Evolutionary conservation across 2,797 vertebrate genomes (phyloP).

Genomic region (Chaetophractus vellerosus): DNA sequence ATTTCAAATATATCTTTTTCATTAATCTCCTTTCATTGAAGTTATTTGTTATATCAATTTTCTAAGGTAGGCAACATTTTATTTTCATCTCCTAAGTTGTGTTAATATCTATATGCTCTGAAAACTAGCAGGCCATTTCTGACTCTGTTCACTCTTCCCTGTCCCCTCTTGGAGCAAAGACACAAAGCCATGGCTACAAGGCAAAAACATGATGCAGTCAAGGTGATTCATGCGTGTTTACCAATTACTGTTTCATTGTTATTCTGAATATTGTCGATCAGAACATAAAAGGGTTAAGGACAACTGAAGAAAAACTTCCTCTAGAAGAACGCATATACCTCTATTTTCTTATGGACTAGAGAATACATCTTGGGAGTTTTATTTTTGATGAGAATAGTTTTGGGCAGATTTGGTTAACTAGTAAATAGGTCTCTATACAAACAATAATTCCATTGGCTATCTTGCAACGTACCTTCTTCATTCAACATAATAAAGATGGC

Average conservation of each 20-base stretch:
- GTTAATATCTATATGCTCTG: constrained; percentile 10
- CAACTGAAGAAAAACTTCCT: constrained; percentile 24
- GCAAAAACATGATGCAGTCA: not conserved
- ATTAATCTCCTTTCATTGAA: constrained; percentile 6
- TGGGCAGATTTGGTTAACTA: not conserved
- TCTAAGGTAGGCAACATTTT: not conserved
- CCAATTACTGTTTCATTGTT: not conserved
- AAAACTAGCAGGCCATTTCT: constrained; percentile 26
- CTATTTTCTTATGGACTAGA: constrained; percentile 65
- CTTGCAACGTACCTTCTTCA: constrained; percentile 66
- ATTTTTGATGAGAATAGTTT: constrained; percentile 75
- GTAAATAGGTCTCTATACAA: constrained; percentile 29
- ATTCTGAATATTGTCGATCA: constrained; percentile 31
- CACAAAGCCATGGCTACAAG: not conserved
- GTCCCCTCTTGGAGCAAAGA: not conserved
- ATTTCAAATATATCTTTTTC: not conserved
- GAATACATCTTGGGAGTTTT: constrained; percentile 45
- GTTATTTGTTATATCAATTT: constrained; percentile 1
- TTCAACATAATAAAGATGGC: constrained; percentile 64
- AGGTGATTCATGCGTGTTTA: not conserved
- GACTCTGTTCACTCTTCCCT: not conserved
- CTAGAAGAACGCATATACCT: constrained; percentile 6
- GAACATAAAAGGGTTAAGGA: constrained; percentile 48
- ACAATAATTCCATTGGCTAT: constrained; percentile 65
- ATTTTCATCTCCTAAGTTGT: not conserved